Conservation (phyloP, 1,140 invertebrate species). For the Drosophila persimilis region DNA sequence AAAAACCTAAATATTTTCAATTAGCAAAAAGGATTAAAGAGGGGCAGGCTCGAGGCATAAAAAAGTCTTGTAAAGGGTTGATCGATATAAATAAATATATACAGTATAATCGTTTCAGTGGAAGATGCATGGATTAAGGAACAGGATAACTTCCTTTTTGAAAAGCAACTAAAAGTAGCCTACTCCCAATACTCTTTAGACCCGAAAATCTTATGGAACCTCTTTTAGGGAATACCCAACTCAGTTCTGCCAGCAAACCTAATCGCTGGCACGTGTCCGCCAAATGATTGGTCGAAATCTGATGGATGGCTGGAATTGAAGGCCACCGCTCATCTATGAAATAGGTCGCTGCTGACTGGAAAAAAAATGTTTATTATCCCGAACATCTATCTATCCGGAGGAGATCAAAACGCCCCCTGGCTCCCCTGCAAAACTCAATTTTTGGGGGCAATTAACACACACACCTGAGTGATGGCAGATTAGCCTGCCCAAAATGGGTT, state of each 20-base stretch:
- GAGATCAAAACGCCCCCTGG: background rate
- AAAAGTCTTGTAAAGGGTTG: too few species aligned
- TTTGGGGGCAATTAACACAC: conserved; percentile 41
- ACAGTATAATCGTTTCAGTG: too few species aligned
- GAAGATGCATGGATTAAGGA: too few species aligned
- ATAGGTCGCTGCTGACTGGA: background rate
- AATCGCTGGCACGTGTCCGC: conserved; percentile 17
- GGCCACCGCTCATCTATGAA: conserved; percentile 1
- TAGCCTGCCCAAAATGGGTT: conserved; percentile 19
- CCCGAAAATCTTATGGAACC: too few species aligned
- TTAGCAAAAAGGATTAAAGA: conserved; percentile 9
- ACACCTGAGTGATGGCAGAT: conserved; percentile 40
- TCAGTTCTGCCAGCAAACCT: conserved; percentile 2
- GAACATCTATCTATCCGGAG: background rate
- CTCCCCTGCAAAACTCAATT: background rate
- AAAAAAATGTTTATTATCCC: background rate
- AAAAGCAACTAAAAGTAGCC: too few species aligned
- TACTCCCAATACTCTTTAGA: too few species aligned
- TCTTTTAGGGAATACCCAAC: background rate
- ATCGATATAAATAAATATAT: too few species aligned
- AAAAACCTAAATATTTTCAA: conserved; percentile 35
- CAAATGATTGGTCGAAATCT: background rate
- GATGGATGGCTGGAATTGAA: conserved; percentile 1
- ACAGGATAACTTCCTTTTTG: too few species aligned
- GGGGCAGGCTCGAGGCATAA: too few species aligned